Evolutionary conservation across 2,888 invertebrate genomes (phyloP).

Genomic region (Hydriomena furcata): DNA sequence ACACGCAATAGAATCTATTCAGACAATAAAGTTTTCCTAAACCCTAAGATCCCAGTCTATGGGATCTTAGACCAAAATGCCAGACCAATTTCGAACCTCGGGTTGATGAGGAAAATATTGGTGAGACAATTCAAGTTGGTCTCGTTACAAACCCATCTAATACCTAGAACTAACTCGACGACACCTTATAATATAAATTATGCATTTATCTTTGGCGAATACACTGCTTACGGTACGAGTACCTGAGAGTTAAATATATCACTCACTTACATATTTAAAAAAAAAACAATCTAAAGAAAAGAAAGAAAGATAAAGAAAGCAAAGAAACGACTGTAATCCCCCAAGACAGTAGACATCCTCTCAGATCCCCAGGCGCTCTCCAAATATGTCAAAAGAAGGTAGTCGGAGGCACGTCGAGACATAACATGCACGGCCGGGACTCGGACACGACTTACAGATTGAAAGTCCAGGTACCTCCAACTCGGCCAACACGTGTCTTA

Average conservation of each 20-base stretch:
- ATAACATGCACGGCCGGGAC: too few relatives aligned
- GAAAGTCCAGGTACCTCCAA: too few relatives aligned
- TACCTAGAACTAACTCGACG: constrained; percentile 51
- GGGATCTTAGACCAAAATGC: background rate
- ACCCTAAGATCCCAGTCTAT: background rate
- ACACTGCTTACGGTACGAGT: constrained; percentile 78
- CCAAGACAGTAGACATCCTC: too few relatives aligned
- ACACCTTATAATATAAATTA: constrained; percentile 67
- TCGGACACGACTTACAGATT: too few relatives aligned
- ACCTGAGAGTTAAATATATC: constrained; percentile 55
- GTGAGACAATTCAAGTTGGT: constrained; percentile 11
- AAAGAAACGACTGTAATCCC: too few relatives aligned
- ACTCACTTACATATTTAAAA: constrained; percentile 27
- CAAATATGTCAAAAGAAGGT: too few relatives aligned
- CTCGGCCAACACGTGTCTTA: too few relatives aligned
- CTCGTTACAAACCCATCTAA: constrained; percentile 45
- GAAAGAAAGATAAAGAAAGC: too few relatives aligned
- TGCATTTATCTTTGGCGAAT: constrained; percentile 82
- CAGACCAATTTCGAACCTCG: constrained; percentile 9
- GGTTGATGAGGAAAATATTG: constrained; percentile 1
- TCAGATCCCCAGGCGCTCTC: too few relatives aligned
- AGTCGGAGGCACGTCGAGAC: too few relatives aligned
- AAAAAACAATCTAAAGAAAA: too few relatives aligned
- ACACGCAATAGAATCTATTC: constrained; percentile 1
- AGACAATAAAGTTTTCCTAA: background rate